phyloP scores from a whole-genome alignment of 2,888 invertebrate genomes.

The Dryadula phaetusa region DNA sequence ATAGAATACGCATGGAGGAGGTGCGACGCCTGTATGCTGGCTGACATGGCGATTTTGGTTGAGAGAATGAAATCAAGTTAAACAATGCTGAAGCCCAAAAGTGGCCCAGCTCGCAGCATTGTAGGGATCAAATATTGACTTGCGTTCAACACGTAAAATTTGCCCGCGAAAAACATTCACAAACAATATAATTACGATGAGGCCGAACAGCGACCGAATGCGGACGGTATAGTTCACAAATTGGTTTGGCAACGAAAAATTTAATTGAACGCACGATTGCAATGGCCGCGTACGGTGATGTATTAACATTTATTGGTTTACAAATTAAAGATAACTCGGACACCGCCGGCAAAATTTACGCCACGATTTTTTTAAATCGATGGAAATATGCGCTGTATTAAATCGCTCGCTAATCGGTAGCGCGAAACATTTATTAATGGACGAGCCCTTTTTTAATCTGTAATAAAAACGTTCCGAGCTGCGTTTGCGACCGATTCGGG shows the following conservation, averaged over 20 bases:
- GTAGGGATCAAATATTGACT: slow-evolving; percentile 77
- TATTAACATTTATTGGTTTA: slow-evolving; percentile 83
- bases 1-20: too few species aligned
- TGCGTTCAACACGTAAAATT: slow-evolving; percentile 74
- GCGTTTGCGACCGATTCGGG: slow-evolving; percentile 50
- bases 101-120: slow-evolving; percentile 55
- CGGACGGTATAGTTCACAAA: slow-evolving; percentile 74
- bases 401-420: slow-evolving; percentile 58
- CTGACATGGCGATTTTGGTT: slow-evolving; percentile 29
- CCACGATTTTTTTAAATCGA: slow-evolving; percentile 61
- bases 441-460: slow-evolving; percentile 52
- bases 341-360: slow-evolving; percentile 55
- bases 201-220: slow-evolving; percentile 64
- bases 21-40: too few species aligned
- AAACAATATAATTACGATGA: slow-evolving; percentile 73
- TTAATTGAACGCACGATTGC: slow-evolving; percentile 69
- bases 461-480: slow-evolving; percentile 50
- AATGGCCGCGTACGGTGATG: slow-evolving; percentile 62
- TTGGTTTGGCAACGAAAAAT: slow-evolving; percentile 77
- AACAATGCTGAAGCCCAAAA: slow-evolving; percentile 60
- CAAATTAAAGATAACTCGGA: slow-evolving; percentile 78
- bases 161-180: slow-evolving; percentile 75
- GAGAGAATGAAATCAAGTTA: slow-evolving; percentile 58
- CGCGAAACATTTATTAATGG: slow-evolving; percentile 59
- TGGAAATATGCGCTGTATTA: slow-evolving; percentile 59